Evolutionary conservation across 2,888 invertebrate genomes (phyloP).

Genomic region (Diplazon laetatorius): DNA sequence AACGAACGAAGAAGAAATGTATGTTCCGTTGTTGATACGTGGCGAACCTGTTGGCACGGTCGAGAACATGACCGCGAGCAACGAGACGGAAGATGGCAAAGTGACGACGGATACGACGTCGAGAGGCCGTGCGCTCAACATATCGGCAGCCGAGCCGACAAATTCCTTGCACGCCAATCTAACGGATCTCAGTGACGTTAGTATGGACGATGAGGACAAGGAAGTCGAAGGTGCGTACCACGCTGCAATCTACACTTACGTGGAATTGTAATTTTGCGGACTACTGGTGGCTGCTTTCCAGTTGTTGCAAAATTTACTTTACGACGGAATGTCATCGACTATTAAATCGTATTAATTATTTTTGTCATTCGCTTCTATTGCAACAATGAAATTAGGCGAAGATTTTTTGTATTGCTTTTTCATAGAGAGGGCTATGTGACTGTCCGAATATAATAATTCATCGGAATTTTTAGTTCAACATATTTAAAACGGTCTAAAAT

Average conservation of each 20-base stretch:
- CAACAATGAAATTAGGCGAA: too few relatives aligned
- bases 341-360: too few relatives aligned
- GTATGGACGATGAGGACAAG: conserved; percentile 87
- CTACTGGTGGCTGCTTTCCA: background rate
- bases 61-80: conserved; percentile 28
- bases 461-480: too few relatives aligned
- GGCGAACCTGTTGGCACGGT: conserved; percentile 66
- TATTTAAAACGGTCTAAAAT: too few relatives aligned
- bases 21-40: conserved; percentile 68
- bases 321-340: background rate
- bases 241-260: background rate
- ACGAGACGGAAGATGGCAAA: conserved; percentile 30
- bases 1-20: conserved; percentile 36
- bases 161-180: conserved; percentile 80
- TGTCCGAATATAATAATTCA: too few relatives aligned
- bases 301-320: background rate
- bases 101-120: conserved; percentile 49
- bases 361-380: too few relatives aligned
- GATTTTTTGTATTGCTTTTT: too few relatives aligned
- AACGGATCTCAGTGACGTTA: conserved; percentile 90
- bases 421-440: too few relatives aligned
- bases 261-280: background rate
- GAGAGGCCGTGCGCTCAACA: conserved; percentile 77
- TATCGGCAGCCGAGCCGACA: conserved; percentile 77
- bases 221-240: conserved; percentile 76